Base-by-base conservation (phyloP, 92 coral and sea anemone species). In the Siderastrea siderea region DNA sequence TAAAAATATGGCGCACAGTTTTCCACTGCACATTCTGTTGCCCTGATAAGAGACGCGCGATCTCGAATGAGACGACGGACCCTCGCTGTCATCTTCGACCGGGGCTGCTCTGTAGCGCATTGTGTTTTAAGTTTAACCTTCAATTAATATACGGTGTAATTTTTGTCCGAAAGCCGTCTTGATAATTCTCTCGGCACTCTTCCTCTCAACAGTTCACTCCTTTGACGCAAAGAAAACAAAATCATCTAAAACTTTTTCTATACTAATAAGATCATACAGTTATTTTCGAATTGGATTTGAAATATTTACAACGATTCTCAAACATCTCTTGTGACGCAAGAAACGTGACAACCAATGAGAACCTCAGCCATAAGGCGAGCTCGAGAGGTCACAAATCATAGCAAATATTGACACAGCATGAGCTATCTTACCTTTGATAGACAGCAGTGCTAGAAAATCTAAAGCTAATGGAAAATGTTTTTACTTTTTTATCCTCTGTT, bases 1-100 rank as follows among this genome's bases (percentile, higher is more conserved):
- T 44, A 91, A 11, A 45, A 92, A 86, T 60, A 95, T 95, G 15
- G 85, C 87, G 53, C 94, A 93, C 50, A 93, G 45, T 38, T 91
- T 75, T 48, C 89, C 91, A 59, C 67, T 93, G 19, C 87, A 91
- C 73, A 93, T 38, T 53, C 75, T 78, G 74, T 75, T 77, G 15
- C 84, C 90, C 1, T 87, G 91, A 66, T 91, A 91, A 14, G 68
- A 66, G 3, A 91, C 92, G 44, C 90, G 79, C 46, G 94, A 85
- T 17, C 47, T 58, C 71, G 87, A 73, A 72, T 74, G 48, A 14
- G 87, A 50, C 63, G 77, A 70, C 5, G 50, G n/a, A n/a, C 58
- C 8, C 13, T 84, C 79, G 87, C 51, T 61, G 72, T 52, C 71
- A 74, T 84, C 87, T 74, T 84, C 87, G 38, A 26, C 60, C 59